Percentiles rank a stretch among this genome's conserved stretches.
Conservation (phyloP, 2,797 vertebrate species). For the Sebastiscus albofasciatus region DNA sequence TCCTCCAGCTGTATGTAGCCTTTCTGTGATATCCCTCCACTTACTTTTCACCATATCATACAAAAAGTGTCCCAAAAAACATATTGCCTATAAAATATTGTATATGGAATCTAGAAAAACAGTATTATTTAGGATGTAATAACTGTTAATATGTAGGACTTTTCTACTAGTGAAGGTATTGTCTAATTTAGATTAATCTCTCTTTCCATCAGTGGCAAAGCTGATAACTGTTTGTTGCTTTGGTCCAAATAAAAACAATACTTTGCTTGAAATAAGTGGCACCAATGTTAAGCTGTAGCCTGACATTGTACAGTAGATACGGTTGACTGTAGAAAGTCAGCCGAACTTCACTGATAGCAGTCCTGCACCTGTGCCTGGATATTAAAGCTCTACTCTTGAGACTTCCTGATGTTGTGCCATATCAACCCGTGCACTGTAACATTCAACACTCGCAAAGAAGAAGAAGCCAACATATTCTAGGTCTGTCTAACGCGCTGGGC, state of each 20-base stretch:
- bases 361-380: conserved; percentile 72
- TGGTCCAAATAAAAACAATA: conserved; percentile 61
- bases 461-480: conserved; percentile 61
- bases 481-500: conserved; percentile 45
- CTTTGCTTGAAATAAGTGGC: conserved; percentile 63
- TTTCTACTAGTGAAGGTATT: conserved; percentile 75
- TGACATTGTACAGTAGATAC: conserved; percentile 58
- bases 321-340: conserved; percentile 50
- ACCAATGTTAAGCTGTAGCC: conserved; percentile 56
- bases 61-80: conserved; percentile 65
- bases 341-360: conserved; percentile 59
- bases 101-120: conserved; percentile 76
- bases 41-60: conserved; percentile 68
- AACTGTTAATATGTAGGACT: conserved; percentile 79
- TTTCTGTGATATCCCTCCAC: conserved; percentile 72
- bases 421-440: conserved; percentile 75
- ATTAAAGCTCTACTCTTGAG: conserved; percentile 53
- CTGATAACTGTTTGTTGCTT: conserved; percentile 70
- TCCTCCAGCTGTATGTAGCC: conserved; percentile 79
- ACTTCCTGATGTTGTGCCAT: conserved; percentile 65
- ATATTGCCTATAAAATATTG: conserved; percentile 78
- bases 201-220: conserved; percentile 64
- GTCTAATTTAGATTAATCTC: conserved; percentile 72
- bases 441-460: conserved; percentile 54
- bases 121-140: conserved; percentile 80